Evolutionary conservation across 2,113 vertebrate genomes (phyloP), one percentile per base, ranked within the genome.

Genomic region (Solea senegalensis): DNA sequence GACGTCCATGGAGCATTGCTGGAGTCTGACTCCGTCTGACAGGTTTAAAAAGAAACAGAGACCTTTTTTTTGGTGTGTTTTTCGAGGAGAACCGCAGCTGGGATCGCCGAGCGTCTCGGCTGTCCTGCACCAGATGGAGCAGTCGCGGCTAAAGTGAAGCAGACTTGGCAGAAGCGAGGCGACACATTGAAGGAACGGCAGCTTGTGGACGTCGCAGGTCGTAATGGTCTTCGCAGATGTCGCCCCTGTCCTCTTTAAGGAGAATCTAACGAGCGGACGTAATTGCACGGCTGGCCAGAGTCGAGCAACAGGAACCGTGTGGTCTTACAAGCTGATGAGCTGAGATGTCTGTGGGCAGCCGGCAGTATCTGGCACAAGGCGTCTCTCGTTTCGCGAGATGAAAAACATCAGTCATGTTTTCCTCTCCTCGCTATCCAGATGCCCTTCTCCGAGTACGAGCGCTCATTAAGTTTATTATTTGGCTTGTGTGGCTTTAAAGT

Each of bases 171-270:
- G 45, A 66, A 64, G 79, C 65, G 64, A 75, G 57, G 66, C 55
- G 66, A 79, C 76, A 83, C 68, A 76, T 65, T 83, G 76, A 80
- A 72, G 59, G 55, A 71, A 63, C 71, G 87, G 81, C 81, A 83
- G 72, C 61, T 80, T 75, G 76, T 88, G 77, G 78, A 91, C 88
- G 81, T 72, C 78, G 76, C 76, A 78, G 86, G 62, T 72, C 80
- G 70, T 90, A 90, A 93, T 92, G 87, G 76, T 86, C 81, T 89
- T 89, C 76, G 62, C 91, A 93, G 91, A 93, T 93, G 90, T 87
- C 74, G 66, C 87, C 79, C 83, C 72, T 74, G 88, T 84, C 80
- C 80, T 82, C 90, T 80, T 34, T 34, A 34, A 81, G 87, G 85
- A 80, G 78, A 81, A 84, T 87, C 84, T 90, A 91, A 92, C 71